Evolutionary conservation across 2,888 invertebrate species (phyloP).

Genomic region (Chymomyza fuscimana): DNA sequence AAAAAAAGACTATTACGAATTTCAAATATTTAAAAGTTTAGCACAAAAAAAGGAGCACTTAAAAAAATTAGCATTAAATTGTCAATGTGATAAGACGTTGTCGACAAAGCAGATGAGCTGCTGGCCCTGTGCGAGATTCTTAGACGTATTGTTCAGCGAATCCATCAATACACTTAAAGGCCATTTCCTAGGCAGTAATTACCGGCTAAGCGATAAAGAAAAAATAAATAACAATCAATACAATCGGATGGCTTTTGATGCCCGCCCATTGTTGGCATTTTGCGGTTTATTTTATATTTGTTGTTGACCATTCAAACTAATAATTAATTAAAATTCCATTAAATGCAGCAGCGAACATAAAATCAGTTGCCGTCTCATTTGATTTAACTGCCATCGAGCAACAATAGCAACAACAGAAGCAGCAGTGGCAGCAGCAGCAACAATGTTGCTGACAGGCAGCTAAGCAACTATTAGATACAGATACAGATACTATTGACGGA

Average conservation of each 20-base stretch:
- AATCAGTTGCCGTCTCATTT: constrained; percentile 26
- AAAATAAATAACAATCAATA: background rate
- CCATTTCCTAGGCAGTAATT: background rate
- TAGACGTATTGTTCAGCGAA: background rate
- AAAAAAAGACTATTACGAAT: too few species aligned
- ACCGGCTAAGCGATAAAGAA: background rate
- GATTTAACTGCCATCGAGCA: constrained; percentile 65
- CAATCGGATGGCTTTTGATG: background rate
- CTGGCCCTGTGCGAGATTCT: background rate
- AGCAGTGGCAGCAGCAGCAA: background rate
- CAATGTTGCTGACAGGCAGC: constrained; percentile 26
- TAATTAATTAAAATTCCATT: constrained; percentile 71
- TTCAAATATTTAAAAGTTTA: too few species aligned
- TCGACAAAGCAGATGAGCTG: background rate
- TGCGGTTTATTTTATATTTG: background rate
- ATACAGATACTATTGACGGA: background rate
- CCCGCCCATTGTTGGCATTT: background rate
- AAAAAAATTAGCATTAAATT: too few species aligned
- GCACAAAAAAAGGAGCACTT: too few species aligned
- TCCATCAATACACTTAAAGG: background rate
- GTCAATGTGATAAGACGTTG: background rate
- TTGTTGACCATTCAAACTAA: constrained; percentile 35
- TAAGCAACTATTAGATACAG: constrained; percentile 8
- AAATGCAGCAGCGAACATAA: constrained; percentile 40
- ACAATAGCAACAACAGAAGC: background rate